Evolutionary conservation across 1,140 invertebrate species (phyloP).

Genomic region (Conus ventricosus): DNA sequence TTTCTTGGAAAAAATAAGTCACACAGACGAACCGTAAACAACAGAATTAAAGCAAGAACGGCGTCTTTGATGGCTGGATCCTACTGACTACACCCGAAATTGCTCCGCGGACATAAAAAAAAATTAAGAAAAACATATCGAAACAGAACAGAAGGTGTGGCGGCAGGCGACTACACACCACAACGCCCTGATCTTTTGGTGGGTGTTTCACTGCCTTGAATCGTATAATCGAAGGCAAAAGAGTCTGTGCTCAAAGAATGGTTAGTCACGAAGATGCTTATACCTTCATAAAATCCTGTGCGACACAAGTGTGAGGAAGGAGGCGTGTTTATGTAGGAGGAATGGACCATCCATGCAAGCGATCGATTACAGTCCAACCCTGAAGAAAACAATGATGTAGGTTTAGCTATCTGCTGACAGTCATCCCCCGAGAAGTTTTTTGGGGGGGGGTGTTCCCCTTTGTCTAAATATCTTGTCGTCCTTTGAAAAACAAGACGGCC

Average conservation of each 20-base stretch:
- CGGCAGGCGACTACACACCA: constrained; percentile 5
- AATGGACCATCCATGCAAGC: constrained; percentile 70
- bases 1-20: too few relatives aligned
- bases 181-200: constrained; percentile 7
- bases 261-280: constrained; percentile 38
- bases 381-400: constrained; percentile 71
- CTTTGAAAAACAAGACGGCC: constrained; percentile 75
- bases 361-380: constrained; percentile 68
- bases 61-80: too few relatives aligned
- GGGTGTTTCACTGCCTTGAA: not conserved
- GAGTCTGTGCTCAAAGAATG: constrained; percentile 23
- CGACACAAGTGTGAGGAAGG: constrained; percentile 28
- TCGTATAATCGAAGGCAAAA: not conserved
- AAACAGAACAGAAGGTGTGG: too few relatives aligned
- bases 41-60: too few relatives aligned
- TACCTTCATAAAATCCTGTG: constrained; percentile 42
- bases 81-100: too few relatives aligned
- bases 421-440: too few relatives aligned
- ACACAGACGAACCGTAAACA: too few relatives aligned
- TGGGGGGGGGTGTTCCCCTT: too few relatives aligned
- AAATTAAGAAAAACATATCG: too few relatives aligned
- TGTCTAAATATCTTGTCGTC: constrained; percentile 70
- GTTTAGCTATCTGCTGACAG: constrained; percentile 74
- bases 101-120: not conserved
- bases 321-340: constrained; percentile 36